These are phyloP conservation scores for Homalodisca vitripennis DNA, from an alignment of 1,140 invertebrate species.

Conservation along the genomic window DNA sequence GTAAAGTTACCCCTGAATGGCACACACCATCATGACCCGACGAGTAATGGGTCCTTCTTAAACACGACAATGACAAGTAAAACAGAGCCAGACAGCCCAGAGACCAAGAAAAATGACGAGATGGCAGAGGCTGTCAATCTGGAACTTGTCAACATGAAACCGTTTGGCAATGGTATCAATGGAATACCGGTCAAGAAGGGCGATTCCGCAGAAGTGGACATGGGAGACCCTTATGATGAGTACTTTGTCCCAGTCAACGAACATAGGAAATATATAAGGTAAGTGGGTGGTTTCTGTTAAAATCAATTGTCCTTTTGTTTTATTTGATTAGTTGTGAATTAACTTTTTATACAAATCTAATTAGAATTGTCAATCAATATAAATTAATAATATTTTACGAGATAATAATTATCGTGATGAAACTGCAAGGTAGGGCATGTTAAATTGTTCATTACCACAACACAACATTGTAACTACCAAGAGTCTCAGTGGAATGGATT, in stretches of 20 bases:
- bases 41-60: constrained; percentile 22
- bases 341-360: not conserved
- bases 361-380: too few relatives aligned
- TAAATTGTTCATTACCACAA: too few relatives aligned
- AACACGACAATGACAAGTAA: constrained; percentile 29
- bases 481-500: too few relatives aligned
- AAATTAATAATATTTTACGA: too few relatives aligned
- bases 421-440: too few relatives aligned
- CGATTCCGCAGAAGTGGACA: constrained; percentile 66
- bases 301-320: not conserved
- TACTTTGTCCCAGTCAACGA: constrained; percentile 84
- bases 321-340: too few relatives aligned
- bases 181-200: constrained; percentile 55
- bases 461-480: too few relatives aligned
- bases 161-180: constrained; percentile 49
- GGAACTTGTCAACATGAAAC: constrained; percentile 75
- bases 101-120: constrained; percentile 38
- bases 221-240: constrained; percentile 73
- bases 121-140: constrained; percentile 73
- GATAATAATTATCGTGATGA: too few relatives aligned
- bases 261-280: constrained; percentile 82
- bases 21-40: constrained; percentile 5
- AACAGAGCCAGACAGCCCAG: constrained; percentile 9
- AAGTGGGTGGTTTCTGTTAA: constrained; percentile 44
- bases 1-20: constrained; percentile 9